Conservation (phyloP, 2,113 vertebrate species). For the Perca schrenkii region DNA sequence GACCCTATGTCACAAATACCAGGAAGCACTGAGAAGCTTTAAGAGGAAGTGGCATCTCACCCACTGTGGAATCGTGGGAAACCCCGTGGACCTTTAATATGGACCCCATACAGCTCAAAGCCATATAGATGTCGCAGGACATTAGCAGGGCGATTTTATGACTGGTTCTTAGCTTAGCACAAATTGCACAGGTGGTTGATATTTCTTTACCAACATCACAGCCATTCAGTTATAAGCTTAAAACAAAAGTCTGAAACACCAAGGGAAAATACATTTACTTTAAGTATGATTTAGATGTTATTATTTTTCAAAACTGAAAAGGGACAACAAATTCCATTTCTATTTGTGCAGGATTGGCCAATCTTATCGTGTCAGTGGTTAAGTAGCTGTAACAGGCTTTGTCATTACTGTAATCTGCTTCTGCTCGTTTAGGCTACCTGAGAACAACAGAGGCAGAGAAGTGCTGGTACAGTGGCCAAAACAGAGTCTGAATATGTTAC, state of each 20-base stretch:
- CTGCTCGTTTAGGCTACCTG: constrained; percentile 75
- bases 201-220: constrained; percentile 29
- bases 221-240: constrained; percentile 18
- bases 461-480: constrained; percentile 57
- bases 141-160: constrained; percentile 70
- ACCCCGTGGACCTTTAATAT: constrained; percentile 73
- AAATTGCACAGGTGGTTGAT: constrained; percentile 62
- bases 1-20: constrained; percentile 67
- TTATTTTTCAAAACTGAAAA: constrained; percentile 27
- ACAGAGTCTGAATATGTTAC: constrained; percentile 71
- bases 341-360: constrained; percentile 64
- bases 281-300: constrained; percentile 21
- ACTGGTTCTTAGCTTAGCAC: constrained; percentile 66
- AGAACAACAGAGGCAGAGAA: constrained; percentile 63
- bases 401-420: constrained; percentile 79
- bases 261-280: neutral
- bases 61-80: constrained; percentile 55
- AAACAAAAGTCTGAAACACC: constrained; percentile 12
- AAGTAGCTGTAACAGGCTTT: constrained; percentile 84
- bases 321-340: constrained; percentile 61
- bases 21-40: constrained; percentile 58
- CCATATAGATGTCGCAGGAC: constrained; percentile 69
- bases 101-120: constrained; percentile 68
- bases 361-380: constrained; percentile 78
- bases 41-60: constrained; percentile 76